Percentiles rank a stretch among this genome's conserved stretches.
Evolutionary conservation across 2,113 vertebrate species (phyloP).

Genomic region (Heterochromis multidens): DNA sequence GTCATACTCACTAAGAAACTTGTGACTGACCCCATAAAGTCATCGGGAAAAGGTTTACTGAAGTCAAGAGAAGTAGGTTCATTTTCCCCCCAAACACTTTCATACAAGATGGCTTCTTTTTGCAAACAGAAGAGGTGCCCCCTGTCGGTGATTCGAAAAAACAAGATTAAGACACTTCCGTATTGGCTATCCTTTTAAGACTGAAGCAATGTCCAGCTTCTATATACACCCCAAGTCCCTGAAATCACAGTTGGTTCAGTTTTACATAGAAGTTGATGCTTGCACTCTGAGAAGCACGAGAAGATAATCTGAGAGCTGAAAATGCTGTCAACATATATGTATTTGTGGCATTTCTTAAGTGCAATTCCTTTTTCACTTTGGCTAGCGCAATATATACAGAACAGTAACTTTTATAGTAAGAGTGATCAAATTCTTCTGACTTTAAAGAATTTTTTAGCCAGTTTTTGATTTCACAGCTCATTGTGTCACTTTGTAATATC

Average conservation of each 20-base stretch:
- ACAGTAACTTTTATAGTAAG: not conserved
- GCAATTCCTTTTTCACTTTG: not conserved
- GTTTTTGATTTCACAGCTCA: rapidly evolving
- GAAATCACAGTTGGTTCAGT: not conserved
- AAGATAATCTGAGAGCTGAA: rapidly evolving
- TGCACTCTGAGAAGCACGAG: too few relatives aligned
- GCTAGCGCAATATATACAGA: not conserved
- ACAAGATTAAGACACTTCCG: not conserved
- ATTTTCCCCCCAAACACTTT: not conserved
- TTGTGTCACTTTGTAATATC: not conserved
- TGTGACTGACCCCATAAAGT: not conserved
- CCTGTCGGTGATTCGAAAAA: not conserved
- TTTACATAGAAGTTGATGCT: not conserved
- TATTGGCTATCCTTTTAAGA: not conserved
- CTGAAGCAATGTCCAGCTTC: too few relatives aligned
- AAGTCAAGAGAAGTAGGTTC: not conserved
- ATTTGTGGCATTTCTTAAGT: rapidly evolving
- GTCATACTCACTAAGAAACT: not conserved
- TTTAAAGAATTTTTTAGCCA: rapidly evolving
- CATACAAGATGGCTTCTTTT: not conserved
- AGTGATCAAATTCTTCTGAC: not conserved
- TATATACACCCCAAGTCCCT: not conserved
- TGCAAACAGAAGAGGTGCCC: not conserved
- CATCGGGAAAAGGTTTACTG: rapidly evolving
- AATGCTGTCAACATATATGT: not conserved